phyloP scores from a whole-genome alignment of 2,113 vertebrate genomes.

The Choloepus hoffmanni region DNA sequence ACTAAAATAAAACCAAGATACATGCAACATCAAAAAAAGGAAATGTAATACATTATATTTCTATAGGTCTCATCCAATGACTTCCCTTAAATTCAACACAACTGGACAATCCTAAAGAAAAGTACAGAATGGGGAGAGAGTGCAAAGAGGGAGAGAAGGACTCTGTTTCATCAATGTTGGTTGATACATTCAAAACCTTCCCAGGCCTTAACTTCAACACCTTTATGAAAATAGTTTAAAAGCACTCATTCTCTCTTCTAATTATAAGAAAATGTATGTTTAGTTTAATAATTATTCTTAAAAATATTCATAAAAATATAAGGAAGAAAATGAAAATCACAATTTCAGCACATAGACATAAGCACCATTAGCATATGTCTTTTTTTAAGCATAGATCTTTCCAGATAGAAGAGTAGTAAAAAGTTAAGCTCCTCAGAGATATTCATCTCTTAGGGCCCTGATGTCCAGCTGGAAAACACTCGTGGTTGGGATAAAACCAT shows the following conservation, averaged over 20 bases:
- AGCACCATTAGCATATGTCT: neutral
- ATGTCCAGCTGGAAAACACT: neutral
- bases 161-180: neutral
- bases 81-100: neutral
- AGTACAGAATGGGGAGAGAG: neutral
- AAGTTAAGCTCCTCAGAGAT: neutral
- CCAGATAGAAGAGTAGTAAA: neutral
- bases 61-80: neutral
- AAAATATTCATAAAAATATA: slow-evolving; percentile 39
- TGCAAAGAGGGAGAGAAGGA: neutral
- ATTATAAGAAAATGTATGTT: neutral
- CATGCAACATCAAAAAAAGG: neutral
- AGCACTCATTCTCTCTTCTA: slow-evolving; percentile 33
- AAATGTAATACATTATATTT: neutral
- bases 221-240: neutral
- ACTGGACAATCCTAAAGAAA: neutral
- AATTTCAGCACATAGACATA: neutral
- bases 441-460: neutral
- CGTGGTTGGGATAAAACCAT: neutral
- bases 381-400: neutral
- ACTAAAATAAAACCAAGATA: neutral
- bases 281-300: slow-evolving; percentile 6
- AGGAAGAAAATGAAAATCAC: neutral
- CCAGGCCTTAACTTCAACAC: neutral
- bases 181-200: neutral